Base-by-base conservation (phyloP, 2,113 vertebrate genomes). In the Anguilla rostrata region DNA sequence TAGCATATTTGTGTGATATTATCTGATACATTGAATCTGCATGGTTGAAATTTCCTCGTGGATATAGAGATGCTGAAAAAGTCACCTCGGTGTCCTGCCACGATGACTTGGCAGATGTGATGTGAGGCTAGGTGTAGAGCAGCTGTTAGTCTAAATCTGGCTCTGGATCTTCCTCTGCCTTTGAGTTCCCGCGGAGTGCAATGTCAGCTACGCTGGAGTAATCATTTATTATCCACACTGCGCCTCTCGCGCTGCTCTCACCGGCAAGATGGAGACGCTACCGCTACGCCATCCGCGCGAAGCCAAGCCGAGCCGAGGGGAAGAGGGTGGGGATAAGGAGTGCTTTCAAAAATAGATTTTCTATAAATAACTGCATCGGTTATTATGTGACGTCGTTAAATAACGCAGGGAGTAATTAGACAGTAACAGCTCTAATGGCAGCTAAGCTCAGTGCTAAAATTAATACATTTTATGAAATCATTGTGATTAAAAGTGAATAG, bases 141-240 rank as follows among this genome's bases (percentile, higher is more conserved):
- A 94, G 93, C 94, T 95, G 95, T 87, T 91, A 82, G 89, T 93
- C 92, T 94, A 92, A 91, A 92, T 95, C 88, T 81, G 93, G 93
- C 87, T 89, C 89, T 87, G 89, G 84, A 83, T 90, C 88, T 90
- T 85, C 89, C 88, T 90, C 91, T 92, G 90, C 90, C 94, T 94
- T 92, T 91, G 93, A 91, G 88, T 90, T 94, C 94, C 94, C 75
- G 91, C 87, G 84, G 93, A 92, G 93, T 87, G 92, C 94, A 94
- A 93, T 93, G 94, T 94, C 94, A 95, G 92, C 91, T 56, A 3
- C 75, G 91, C 92, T 90, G 87, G 88, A 93, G 89, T 91, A 91
- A 92, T 93, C 92, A 91, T 90, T 94, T 90, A 92, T 90, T 91
- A 93, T 90, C 89, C 87, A 85, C 87, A 85, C 71, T 88, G 84